Percentiles rank a stretch among this genome's conserved stretches.
These are phyloP conservation scores for Drosophila bipectinata DNA, from an alignment of 1,140 invertebrate genomes.

Conservation along the genomic window DNA sequence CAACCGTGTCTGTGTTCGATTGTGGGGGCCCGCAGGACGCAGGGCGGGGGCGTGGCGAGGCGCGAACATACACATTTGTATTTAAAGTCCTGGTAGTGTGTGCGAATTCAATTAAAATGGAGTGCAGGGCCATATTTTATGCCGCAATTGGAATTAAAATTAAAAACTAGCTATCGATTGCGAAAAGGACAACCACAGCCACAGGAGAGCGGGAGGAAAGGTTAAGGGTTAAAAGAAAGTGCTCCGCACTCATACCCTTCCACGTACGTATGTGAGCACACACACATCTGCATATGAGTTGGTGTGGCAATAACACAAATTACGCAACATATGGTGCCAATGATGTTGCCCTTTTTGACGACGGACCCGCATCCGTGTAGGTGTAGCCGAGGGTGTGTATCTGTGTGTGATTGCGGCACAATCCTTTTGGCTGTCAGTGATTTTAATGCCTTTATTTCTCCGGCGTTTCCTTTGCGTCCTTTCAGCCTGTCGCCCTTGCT, in stretches of 20 bases:
- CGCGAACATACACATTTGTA: constrained; percentile 36
- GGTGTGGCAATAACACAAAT: constrained; percentile 83
- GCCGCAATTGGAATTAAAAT: constrained; percentile 74
- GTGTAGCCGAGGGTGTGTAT: constrained; percentile 3
- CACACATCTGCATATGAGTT: constrained; percentile 40
- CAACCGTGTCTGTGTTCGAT: constrained; percentile 33
- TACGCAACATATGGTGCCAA: constrained; percentile 84
- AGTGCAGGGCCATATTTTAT: constrained; percentile 75
- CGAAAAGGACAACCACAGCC: constrained; percentile 29
- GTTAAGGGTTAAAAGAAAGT: constrained; percentile 50
- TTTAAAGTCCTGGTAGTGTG: constrained; percentile 8
- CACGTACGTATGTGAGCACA: constrained; percentile 7
- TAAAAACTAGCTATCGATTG: constrained; percentile 80
- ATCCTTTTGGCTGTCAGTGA: constrained; percentile 81
- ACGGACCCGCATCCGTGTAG: constrained; percentile 16
- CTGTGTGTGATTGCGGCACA: constrained; percentile 64
- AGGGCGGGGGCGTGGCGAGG: constrained; percentile 40
- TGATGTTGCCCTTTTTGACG: constrained; percentile 78
- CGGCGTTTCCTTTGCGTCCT: constrained; percentile 37
- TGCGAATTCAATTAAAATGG: constrained; percentile 75
- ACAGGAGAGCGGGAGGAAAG: constrained; percentile 5
- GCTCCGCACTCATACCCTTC: constrained; percentile 16
- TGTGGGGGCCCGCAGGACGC: constrained; percentile 42
- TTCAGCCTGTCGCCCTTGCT: constrained; percentile 31
- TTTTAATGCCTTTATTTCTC: constrained; percentile 81